Evolutionary conservation across 2,888 invertebrate species (phyloP).

Genomic region (Platypus cylindrus): DNA sequence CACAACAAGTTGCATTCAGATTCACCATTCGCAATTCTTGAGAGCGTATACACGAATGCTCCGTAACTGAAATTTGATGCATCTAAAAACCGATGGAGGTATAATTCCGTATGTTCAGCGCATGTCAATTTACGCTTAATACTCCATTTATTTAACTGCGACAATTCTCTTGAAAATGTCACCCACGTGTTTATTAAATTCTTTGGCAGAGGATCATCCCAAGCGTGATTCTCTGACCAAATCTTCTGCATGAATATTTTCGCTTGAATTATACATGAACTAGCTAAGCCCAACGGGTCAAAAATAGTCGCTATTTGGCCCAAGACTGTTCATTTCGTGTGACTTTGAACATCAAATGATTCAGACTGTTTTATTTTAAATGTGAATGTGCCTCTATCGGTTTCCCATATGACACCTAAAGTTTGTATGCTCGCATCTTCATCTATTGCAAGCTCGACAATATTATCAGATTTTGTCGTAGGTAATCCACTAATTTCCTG

Average conservation of each 20-base stretch:
- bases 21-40: too few relatives aligned
- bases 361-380: constrained; percentile 3
- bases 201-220: constrained; percentile 11
- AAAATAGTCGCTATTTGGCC: constrained; percentile 9
- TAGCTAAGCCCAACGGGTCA: constrained; percentile 10
- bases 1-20: too few relatives aligned
- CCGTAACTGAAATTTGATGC: too few relatives aligned
- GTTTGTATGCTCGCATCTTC: not conserved
- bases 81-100: constrained; percentile 11
- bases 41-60: too few relatives aligned
- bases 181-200: constrained; percentile 3
- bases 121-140: constrained; percentile 3
- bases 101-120: constrained; percentile 2
- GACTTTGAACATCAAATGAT: not conserved
- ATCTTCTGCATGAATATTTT: constrained; percentile 10
- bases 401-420: constrained; percentile 5
- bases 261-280: constrained; percentile 10
- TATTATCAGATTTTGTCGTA: not conserved
- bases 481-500: constrained; percentile 1
- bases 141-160: constrained; percentile 1
- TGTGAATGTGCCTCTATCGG: not conserved
- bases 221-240: constrained; percentile 12
- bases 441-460: too few relatives aligned
- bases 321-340: constrained; percentile 8
- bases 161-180: constrained; percentile 3